These are phyloP conservation scores for Zoanthus sociatus DNA, from an alignment of 92 coral and sea anemone species.

Conservation along the genomic window DNA sequence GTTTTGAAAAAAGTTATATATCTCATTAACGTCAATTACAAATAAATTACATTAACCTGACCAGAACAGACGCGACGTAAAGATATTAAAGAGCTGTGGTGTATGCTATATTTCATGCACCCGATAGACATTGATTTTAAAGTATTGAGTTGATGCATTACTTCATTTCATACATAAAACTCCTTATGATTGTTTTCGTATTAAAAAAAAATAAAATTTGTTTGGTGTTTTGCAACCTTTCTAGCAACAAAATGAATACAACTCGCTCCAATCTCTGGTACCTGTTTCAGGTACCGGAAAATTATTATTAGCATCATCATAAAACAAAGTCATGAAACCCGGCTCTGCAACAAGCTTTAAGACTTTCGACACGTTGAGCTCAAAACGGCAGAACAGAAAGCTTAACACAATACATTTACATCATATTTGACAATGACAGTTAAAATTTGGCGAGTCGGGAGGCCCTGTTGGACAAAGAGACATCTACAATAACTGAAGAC, in stretches of 20 bases:
- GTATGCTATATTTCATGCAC: no score
- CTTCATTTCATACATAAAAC: no score
- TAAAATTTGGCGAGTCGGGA: not conserved
- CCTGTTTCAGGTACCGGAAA: not conserved
- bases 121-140: no score
- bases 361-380: not conserved
- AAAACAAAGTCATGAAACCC: not conserved
- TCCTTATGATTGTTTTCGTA: no score
- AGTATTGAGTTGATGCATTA: no score
- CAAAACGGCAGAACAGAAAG: not conserved
- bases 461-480: not conserved
- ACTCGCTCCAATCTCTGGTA: not conserved
- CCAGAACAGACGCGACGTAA: no score
- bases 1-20: no score
- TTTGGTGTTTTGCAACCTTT: not conserved
- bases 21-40: no score
- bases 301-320: not conserved
- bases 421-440: not conserved
- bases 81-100: no score
- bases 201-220: not conserved
- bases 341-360: not conserved
- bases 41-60: no score
- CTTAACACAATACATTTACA: no score
- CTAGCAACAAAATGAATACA: not conserved
- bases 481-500: not conserved